Conservation (phyloP, 2,797 vertebrate species). For the Octomys mimax region DNA sequence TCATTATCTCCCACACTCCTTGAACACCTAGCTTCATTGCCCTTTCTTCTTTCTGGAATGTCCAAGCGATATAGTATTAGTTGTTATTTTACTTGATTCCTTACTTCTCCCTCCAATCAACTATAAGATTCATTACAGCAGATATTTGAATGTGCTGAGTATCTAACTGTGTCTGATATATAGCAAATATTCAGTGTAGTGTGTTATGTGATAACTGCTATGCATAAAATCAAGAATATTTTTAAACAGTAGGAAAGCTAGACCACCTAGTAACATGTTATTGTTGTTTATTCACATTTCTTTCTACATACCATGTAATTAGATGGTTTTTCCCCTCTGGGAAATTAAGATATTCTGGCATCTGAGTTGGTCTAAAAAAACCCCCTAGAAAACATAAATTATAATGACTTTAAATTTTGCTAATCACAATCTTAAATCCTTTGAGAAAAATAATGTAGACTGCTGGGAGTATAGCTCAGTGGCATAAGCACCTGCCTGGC, state of each 20-base stretch:
- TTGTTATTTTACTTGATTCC: not conserved
- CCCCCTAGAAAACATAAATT: slow-evolving; percentile 7
- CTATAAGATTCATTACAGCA: not conserved
- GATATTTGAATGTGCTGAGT: not conserved
- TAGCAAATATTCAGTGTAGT: not conserved
- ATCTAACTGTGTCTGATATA: not conserved
- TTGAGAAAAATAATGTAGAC: slow-evolving; percentile 63
- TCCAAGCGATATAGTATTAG: not conserved
- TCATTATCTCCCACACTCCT: not conserved
- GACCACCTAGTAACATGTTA: not conserved
- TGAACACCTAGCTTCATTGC: not conserved
- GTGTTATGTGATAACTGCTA: not conserved
- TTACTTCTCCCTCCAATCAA: not conserved
- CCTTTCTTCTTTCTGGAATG: not conserved
- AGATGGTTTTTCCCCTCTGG: slow-evolving; percentile 8
- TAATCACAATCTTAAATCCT: slow-evolving; percentile 54
- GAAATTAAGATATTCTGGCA: not conserved
- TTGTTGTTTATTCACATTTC: not conserved
- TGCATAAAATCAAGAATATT: not conserved
- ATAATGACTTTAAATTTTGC: slow-evolving; percentile 37
- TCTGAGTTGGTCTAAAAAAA: not conserved
- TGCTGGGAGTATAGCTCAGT: not conserved
- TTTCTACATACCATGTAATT: not conserved
- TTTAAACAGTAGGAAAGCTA: not conserved
- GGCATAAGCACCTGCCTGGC: no score